Base-by-base conservation (phyloP, 1,140 invertebrate species). In the Dolichoris vasculosae region DNA sequence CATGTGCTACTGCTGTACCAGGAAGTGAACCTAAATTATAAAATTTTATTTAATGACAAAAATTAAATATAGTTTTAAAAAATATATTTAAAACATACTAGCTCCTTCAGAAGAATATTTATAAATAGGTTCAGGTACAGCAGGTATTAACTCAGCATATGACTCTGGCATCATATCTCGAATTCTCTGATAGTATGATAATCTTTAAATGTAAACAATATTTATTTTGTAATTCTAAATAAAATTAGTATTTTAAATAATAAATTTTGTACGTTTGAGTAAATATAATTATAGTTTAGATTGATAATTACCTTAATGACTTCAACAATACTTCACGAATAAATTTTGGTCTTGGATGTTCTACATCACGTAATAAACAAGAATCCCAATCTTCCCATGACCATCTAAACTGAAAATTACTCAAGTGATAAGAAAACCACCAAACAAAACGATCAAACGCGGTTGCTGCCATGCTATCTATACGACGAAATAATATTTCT, bases 381-480 rank as follows among this genome's bases (percentile, higher is more conserved):
- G 95, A 95, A 89, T 97, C 96, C 97, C 98, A 99, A 89, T 98
- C 98, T 88, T 98, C 97, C 99, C 99, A 99, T 3, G 97, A 98
- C 99, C 99, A 99, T 79, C 98, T 96, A 90, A 99, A 99, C 93
- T 99, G 98, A 90, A 99, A 99, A 94, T 99, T 99, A 91, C 98
- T 99, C 92, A 99, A 95, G 94, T 99, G 99, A 91, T 99, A 99
- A 0, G 98, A 96, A 94, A 99, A 99, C 99, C 99, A 99, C 90
- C 96, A 97, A 4, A 98, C 97, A 93, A 99, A 99, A 77, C 98
- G 96, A 92, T 99, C 98, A 93, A 99, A 98, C 91, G 98, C 98
- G 8, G 97, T 96, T 2, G 97, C 96, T 91, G 99, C 99, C 99
- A 99, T 99, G 17, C 97, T 96, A 90, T 99, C 98, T 90, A 99